Conservation (phyloP, 2,888 invertebrate genomes). For the Noctua comes region DNA sequence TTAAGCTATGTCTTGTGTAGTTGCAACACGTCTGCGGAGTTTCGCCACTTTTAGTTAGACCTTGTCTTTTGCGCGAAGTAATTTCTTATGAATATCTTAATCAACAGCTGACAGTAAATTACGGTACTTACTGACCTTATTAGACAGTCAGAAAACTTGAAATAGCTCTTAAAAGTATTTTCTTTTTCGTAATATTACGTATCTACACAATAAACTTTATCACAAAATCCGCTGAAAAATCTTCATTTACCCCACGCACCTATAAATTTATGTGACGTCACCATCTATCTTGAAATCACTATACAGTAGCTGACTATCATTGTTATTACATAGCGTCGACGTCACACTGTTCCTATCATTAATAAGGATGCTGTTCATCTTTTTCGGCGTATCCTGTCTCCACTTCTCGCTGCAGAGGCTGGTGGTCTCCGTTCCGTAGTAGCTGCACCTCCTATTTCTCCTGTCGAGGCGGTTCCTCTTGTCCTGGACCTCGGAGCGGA, state of each 20-base stretch:
- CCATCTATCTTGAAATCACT: constrained; percentile 66
- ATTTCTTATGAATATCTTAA: not conserved
- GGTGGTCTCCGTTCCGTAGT: constrained; percentile 76
- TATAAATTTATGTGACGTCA: constrained; percentile 56
- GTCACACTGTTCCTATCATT: constrained; percentile 67
- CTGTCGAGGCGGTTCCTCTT: constrained; percentile 70
- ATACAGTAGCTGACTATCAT: constrained; percentile 73
- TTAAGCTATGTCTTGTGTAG: not conserved
- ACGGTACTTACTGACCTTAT: not conserved
- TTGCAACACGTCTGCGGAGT: not conserved
- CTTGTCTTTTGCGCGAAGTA: not conserved
- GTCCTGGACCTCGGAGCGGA: constrained; percentile 78
- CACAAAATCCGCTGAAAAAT: constrained; percentile 24
- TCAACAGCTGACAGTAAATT: not conserved
- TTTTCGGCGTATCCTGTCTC: constrained; percentile 74
- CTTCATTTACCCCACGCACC: not conserved
- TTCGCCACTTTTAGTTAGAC: not conserved
- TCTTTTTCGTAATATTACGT: constrained; percentile 1
- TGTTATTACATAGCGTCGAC: constrained; percentile 73
- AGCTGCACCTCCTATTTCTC: constrained; percentile 74
- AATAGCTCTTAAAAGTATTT: not conserved
- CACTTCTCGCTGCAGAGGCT: constrained; percentile 77
- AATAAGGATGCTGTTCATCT: constrained; percentile 69
- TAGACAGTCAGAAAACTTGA: not conserved
- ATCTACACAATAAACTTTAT: constrained; percentile 30